phyloP scores from a whole-genome alignment of 2,113 vertebrate genomes.

The Microtus pennsylvanicus region DNA sequence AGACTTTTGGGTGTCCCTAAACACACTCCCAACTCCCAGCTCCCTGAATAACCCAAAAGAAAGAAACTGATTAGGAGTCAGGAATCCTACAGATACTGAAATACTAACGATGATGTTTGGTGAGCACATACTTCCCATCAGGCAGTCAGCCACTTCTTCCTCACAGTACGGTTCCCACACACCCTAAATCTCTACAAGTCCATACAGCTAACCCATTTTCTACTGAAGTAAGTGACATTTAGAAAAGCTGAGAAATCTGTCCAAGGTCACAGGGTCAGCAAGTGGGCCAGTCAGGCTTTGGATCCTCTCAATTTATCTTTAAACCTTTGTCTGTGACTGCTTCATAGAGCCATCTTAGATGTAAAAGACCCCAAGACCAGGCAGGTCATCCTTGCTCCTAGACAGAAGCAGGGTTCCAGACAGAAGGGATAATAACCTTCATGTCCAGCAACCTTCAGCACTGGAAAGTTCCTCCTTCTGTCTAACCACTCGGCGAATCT shows the following conservation, averaged over 20 bases:
- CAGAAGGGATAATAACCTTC: conserved; percentile 49
- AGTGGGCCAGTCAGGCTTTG: neutral
- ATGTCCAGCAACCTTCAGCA: neutral
- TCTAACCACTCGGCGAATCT: neutral
- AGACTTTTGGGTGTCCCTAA: neutral
- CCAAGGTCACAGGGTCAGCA: conserved; percentile 76
- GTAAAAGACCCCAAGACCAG: conserved; percentile 40
- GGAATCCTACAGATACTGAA: neutral
- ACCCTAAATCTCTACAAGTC: neutral
- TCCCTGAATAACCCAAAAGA: neutral
- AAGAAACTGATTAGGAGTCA: neutral
- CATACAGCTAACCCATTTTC: neutral
- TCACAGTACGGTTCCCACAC: neutral
- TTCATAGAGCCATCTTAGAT: neutral
- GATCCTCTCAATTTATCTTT: neutral
- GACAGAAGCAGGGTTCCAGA: neutral
- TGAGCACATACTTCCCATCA: conserved; percentile 2
- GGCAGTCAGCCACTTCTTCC: neutral
- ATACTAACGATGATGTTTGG: neutral
- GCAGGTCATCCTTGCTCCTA: neutral
- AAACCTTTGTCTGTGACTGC: neutral
- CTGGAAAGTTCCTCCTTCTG: conserved; percentile 35
- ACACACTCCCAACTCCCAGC: neutral
- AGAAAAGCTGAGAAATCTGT: conserved; percentile 1
- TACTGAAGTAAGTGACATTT: conserved; percentile 14